Evolutionary conservation across 1,140 invertebrate species (phyloP).

Genomic region (Brachionus calyciflorus): DNA sequence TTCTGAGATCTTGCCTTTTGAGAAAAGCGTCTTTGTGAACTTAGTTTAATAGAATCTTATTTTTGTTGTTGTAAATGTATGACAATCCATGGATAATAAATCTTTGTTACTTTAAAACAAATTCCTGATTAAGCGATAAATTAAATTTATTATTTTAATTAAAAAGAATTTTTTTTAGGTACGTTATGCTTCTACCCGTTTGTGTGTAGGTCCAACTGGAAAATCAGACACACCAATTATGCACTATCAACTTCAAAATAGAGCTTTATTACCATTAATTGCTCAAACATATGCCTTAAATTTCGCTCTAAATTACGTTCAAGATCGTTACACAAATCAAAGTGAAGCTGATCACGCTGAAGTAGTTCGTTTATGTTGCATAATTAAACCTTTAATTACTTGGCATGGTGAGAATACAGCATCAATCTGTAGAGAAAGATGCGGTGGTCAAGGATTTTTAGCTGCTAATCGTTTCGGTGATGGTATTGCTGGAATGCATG

Average conservation of each 20-base stretch:
- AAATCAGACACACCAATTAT: constrained; percentile 58
- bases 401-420: constrained; percentile 55
- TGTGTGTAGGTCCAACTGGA: constrained; percentile 56
- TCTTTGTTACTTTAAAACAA: too few species aligned
- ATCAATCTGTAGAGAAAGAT: constrained; percentile 53
- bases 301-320: constrained; percentile 56
- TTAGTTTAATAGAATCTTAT: too few species aligned
- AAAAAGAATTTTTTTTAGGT: constrained; percentile 41
- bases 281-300: constrained; percentile 56
- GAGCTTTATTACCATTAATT: constrained; percentile 55
- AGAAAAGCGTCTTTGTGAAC: too few species aligned
- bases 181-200: constrained; percentile 54
- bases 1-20: too few species aligned
- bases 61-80: too few species aligned
- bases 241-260: constrained; percentile 56
- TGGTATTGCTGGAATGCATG: constrained; percentile 51
- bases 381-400: constrained; percentile 54
- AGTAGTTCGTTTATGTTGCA: constrained; percentile 57
- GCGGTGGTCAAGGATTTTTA: constrained; percentile 58
- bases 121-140: too few species aligned
- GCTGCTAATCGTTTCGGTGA: constrained; percentile 51
- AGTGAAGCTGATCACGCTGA: constrained; percentile 54
- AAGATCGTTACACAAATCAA: constrained; percentile 49
- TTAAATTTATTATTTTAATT: neutral
- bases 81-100: too few species aligned